phyloP scores from a whole-genome alignment of 2,888 invertebrate genomes.

The Dicyrtoma fusca region DNA sequence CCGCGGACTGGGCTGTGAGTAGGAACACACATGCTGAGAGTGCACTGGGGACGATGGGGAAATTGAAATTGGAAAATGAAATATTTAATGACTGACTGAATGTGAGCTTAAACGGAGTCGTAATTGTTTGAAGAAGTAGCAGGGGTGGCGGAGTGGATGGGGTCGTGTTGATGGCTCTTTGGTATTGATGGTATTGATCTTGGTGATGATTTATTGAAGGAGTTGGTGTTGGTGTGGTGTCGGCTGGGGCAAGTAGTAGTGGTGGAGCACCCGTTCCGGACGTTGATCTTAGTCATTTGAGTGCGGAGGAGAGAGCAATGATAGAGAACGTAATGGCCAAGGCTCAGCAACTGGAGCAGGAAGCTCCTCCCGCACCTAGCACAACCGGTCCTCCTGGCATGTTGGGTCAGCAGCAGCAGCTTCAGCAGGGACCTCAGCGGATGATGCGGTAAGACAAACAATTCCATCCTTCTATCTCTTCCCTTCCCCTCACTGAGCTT shows the following conservation, averaged over 20 bases:
- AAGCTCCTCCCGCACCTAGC: slow-evolving; percentile 50
- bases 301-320: slow-evolving; percentile 66
- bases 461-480: neutral
- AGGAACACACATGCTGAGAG: no score
- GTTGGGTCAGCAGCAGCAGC: slow-evolving; percentile 40
- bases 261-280: slow-evolving; percentile 60
- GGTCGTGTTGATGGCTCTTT: neutral
- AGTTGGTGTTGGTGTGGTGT: slow-evolving; percentile 21
- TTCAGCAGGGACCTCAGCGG: slow-evolving; percentile 42
- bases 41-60: no score
- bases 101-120: no score
- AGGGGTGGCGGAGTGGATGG: no score
- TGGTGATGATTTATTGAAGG: slow-evolving; percentile 36
- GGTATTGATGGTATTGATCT: slow-evolving; percentile 9
- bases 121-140: no score
- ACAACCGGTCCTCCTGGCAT: slow-evolving; percentile 36
- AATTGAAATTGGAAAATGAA: no score
- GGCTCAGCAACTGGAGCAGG: slow-evolving; percentile 63
- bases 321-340: slow-evolving; percentile 69
- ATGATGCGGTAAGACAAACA: slow-evolving; percentile 51
- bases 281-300: slow-evolving; percentile 65
- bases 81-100: no score
- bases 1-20: no score
- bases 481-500: no score
- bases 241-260: slow-evolving; percentile 7